These are phyloP conservation scores for Agrilus cyanescens DNA, from an alignment of 2,888 invertebrate species.

Conservation along the genomic window DNA sequence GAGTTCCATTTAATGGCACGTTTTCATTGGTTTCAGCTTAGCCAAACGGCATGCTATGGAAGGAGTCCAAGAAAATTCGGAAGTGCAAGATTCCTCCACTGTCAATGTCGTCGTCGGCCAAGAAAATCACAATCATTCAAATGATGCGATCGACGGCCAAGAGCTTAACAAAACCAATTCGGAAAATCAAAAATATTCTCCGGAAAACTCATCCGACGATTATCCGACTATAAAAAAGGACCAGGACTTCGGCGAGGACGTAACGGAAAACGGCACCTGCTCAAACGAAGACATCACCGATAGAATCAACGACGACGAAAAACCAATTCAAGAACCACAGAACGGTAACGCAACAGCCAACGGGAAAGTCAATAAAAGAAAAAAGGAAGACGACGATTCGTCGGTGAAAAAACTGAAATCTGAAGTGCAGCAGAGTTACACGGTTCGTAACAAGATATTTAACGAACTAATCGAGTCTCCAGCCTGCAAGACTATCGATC, in stretches of 20 bases:
- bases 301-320: constrained; percentile 3
- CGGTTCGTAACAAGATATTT: constrained; percentile 45
- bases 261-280: constrained; percentile 7
- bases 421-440: constrained; percentile 29
- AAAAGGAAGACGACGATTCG: constrained; percentile 17
- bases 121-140: constrained; percentile 8
- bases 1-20: constrained; percentile 4
- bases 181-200: constrained; percentile 7
- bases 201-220: constrained; percentile 1
- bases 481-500: constrained; percentile 47
- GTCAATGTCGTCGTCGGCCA: constrained; percentile 28
- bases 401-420: constrained; percentile 28
- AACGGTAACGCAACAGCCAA: constrained; percentile 11
- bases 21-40: constrained; percentile 34
- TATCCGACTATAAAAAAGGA: constrained; percentile 6
- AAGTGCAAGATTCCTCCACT: constrained; percentile 32
- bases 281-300: constrained; percentile 1
- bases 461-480: constrained; percentile 52
- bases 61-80: constrained; percentile 36
- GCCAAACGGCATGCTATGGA: constrained; percentile 52
- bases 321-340: neutral
- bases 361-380: constrained; percentile 15
- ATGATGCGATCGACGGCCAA: constrained; percentile 11
- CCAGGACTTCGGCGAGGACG: constrained; percentile 7
- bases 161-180: constrained; percentile 8